Percentiles rank a stretch among this genome's conserved stretches.
Evolutionary conservation across 2,113 vertebrate genomes (phyloP).

Genomic region (Hoplias malabaricus): DNA sequence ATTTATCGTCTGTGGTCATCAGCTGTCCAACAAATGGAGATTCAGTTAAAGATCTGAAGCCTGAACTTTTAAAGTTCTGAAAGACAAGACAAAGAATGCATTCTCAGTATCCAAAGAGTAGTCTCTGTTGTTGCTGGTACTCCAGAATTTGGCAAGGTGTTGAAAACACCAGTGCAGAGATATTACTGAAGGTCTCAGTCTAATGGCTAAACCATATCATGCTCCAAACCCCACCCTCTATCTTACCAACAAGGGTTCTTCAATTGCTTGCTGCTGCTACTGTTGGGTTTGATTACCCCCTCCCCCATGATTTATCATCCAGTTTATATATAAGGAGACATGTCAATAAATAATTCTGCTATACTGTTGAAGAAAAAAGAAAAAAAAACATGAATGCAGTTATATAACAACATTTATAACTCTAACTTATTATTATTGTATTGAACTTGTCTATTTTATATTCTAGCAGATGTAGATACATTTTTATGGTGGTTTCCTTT

Average conservation of each 20-base stretch:
- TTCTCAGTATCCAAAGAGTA: background rate
- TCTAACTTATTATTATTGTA: constrained; percentile 65
- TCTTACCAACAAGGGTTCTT: constrained; percentile 43
- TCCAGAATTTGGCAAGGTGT: background rate
- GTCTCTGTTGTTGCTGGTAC: background rate
- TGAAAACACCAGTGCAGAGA: background rate
- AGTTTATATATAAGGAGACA: constrained; percentile 42
- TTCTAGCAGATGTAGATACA: constrained; percentile 66
- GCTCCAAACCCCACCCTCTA: background rate
- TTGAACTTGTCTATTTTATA: constrained; percentile 57
- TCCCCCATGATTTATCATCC: constrained; percentile 33
- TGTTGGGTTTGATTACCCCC: constrained; percentile 35
- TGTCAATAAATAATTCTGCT: constrained; percentile 49
- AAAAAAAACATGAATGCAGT: constrained; percentile 46
- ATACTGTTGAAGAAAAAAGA: constrained; percentile 56
- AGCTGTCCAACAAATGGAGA: background rate
- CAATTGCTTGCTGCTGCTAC: constrained; percentile 62
- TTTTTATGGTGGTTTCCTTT: constrained; percentile 54
- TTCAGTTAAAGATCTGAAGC: background rate
- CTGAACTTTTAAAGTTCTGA: background rate
- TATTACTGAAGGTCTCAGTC: constrained; percentile 1
- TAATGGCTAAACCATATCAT: background rate
- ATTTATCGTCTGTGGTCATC: background rate
- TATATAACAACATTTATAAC: constrained; percentile 43
- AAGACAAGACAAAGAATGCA: background rate